These are phyloP conservation scores for Dinoponera quadriceps DNA, from an alignment of 1,140 invertebrate species.

Conservation along the genomic window DNA sequence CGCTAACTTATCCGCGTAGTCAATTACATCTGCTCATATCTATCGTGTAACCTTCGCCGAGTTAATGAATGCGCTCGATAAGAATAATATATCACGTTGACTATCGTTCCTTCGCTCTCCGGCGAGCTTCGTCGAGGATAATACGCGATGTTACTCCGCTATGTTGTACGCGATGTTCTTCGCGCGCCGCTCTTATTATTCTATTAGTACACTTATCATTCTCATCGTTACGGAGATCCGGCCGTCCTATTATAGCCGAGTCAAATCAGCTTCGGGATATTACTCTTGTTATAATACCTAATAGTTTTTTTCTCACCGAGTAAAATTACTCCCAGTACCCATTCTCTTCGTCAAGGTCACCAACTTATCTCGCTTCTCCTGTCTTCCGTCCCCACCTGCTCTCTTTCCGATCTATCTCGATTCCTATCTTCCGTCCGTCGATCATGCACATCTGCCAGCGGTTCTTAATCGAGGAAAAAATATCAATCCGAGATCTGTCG, in stretches of 20 bases:
- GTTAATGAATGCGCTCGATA: neutral
- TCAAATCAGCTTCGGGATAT: conserved; percentile 26
- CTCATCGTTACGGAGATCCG: neutral
- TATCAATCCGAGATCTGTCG: too few species aligned
- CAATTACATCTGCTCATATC: neutral
- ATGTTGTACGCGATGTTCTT: neutral
- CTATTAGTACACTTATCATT: neutral
- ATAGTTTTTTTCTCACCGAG: conserved; percentile 21
- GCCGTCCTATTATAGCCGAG: conserved; percentile 5
- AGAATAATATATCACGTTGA: neutral
- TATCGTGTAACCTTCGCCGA: neutral
- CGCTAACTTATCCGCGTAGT: neutral
- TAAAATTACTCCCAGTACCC: conserved; percentile 40
- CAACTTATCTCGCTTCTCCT: conserved; percentile 56
- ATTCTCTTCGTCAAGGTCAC: conserved; percentile 42
- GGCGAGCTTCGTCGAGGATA: neutral
- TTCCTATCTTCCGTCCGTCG: conserved; percentile 14
- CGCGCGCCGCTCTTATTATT: neutral
- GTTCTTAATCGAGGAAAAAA: neutral
- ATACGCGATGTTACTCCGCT: neutral
- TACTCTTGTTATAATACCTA: conserved; percentile 10
- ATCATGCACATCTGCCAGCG: neutral
- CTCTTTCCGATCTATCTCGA: conserved; percentile 42
- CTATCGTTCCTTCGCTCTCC: too few species aligned
- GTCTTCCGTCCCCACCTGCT: conserved; percentile 15